Evolutionary conservation across 1,140 invertebrate genomes (phyloP), one percentile per base, ranked within the genome.

Genomic region (Calliopsis andreniformis): DNA sequence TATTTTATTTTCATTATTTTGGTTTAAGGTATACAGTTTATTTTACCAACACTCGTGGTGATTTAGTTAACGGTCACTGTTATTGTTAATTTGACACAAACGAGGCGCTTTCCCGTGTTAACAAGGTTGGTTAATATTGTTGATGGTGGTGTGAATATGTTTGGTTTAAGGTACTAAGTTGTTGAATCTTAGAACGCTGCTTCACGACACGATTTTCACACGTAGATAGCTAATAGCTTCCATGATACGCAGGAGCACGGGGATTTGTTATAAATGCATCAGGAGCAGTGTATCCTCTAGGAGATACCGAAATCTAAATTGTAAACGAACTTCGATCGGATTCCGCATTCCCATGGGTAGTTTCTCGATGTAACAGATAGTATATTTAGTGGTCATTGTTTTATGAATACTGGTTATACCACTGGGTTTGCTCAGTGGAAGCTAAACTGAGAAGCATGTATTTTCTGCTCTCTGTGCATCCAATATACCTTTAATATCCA

Each of bases 271-370:
- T 14, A 39, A 51, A 63, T 63, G 32, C 69, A 63, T 63, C 59
- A 4, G 32, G 39, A 51, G 35, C 45, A n/a, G 23, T 39, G 23
- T 39, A 39, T 51, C 16, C 32, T 2, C 23, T 20, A 8, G 45
- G 69, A 62, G 47, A 71, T 32, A 51, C 45, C 43, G 23, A 51
- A 53, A 71, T 71, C 45, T 71, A 71, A 71, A 71, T 71, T 71
- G 58, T 71, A 71, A 71, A 71, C 58, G 58, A 71, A 71, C 30
- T 39, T 71, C 32, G 58, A 71, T 63, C 20, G 18, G 39, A 66
- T 56, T 66, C 28, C 6, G 61, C 53, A 45, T 62, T 14, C 30
- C 43, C 39, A 49, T 16, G 6, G 51, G 28, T 25, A 55, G 0
- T 55, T 35, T 20, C 70, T 25, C n/a, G 25, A 28, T 25, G 25